A percentile compares a stretch with the other conserved stretches of the same genome.
Evolutionary conservation across 1,140 invertebrate species (phyloP).

Genomic region (Psilanteris sp.): DNA sequence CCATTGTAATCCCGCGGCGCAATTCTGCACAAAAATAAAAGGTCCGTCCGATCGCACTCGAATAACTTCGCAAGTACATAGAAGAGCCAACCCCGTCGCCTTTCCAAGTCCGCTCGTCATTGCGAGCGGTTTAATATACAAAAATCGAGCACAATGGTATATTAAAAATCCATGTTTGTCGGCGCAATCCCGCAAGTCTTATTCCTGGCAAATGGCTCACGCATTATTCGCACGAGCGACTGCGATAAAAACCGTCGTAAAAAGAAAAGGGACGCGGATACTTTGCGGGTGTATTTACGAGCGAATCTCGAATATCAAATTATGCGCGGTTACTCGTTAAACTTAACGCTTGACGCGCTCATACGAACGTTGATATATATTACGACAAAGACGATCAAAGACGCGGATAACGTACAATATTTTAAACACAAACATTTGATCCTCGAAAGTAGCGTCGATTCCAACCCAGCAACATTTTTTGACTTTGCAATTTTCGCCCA

Average conservation of each 20-base stretch:
- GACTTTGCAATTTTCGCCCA: too few relatives aligned
- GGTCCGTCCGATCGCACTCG: conserved; percentile 53
- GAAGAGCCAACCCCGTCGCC: conserved; percentile 42
- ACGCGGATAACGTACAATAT: too few relatives aligned
- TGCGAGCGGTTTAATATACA: conserved; percentile 50
- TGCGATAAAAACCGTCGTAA: conserved; percentile 30
- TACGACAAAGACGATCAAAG: too few relatives aligned
- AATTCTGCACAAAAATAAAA: conserved; percentile 65
- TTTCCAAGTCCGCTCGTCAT: conserved; percentile 49
- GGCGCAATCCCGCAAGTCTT: conserved; percentile 20
- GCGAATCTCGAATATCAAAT: too few relatives aligned
- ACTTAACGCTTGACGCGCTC: too few relatives aligned
- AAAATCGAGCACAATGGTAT: conserved; percentile 52
- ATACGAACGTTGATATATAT: too few relatives aligned
- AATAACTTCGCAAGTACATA: conserved; percentile 46
- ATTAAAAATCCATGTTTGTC: conserved; percentile 60
- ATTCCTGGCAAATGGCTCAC: conserved; percentile 34
- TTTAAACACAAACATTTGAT: too few relatives aligned
- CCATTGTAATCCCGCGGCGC: conserved; percentile 50
- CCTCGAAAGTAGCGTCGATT: too few relatives aligned
- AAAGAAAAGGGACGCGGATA: conserved; percentile 2
- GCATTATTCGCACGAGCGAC: conserved; percentile 58
- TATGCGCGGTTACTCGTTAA: too few relatives aligned
- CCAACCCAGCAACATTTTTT: too few relatives aligned
- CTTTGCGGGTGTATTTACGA: neutral